These are phyloP conservation scores for Pelobates cultripes DNA, from an alignment of 2,797 vertebrate species.

Conservation along the genomic window DNA sequence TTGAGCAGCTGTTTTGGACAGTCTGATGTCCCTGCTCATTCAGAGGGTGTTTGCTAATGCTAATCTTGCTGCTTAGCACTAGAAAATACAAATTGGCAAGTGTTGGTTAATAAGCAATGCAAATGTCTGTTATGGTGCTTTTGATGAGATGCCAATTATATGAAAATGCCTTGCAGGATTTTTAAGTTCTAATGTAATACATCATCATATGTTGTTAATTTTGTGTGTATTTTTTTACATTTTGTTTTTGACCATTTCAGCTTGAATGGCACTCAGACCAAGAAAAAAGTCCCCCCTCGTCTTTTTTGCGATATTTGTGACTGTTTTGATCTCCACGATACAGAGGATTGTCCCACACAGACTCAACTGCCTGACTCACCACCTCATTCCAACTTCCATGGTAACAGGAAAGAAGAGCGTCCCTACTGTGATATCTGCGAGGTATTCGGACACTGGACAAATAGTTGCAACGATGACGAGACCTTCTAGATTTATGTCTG, in stretches of 20 bases:
- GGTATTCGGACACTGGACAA: constrained; percentile 90
- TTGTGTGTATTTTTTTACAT: too few species aligned
- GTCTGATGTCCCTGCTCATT: too few species aligned
- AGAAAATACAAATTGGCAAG: too few species aligned
- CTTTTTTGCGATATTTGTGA: constrained; percentile 98
- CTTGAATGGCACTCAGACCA: constrained; percentile 63
- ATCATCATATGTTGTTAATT: too few species aligned
- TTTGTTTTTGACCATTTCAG: background rate
- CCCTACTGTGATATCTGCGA: constrained; percentile 97
- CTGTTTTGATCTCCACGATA: constrained; percentile 95
- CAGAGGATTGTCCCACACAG: constrained; percentile 95
- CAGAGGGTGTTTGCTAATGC: too few species aligned
- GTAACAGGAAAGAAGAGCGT: constrained; percentile 80
- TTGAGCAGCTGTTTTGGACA: too few species aligned
- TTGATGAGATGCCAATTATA: too few species aligned
- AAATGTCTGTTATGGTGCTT: too few species aligned
- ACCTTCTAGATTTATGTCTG: constrained; percentile 78
- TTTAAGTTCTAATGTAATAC: too few species aligned
- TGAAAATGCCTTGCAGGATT: too few species aligned
- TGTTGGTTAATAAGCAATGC: too few species aligned
- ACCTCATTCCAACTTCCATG: constrained; percentile 86
- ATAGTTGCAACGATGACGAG: constrained; percentile 91
- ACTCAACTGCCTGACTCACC: constrained; percentile 87
- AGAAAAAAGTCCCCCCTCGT: constrained; percentile 84
- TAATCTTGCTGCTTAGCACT: too few species aligned